Evolutionary conservation across 2,113 vertebrate species (phyloP), one percentile per base, ranked within the genome.

Genomic region (Aythya baeri): DNA sequence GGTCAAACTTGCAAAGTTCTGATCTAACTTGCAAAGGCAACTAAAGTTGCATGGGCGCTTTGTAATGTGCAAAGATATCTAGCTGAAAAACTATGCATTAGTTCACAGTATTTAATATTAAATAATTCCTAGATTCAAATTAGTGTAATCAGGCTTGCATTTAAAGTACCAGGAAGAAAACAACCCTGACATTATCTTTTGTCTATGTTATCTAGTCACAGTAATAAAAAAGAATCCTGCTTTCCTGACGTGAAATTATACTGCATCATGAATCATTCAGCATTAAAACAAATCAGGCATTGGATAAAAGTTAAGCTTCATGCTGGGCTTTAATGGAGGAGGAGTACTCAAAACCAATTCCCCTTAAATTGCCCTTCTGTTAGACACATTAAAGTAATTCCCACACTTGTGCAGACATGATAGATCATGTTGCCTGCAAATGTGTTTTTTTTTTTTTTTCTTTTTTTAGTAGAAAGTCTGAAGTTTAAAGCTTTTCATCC

Each of bases 271-370:
- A 96, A 96, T 94, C 94, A 94, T 86, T 93, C 83, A 92, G n/a
- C 62, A 81, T 79, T 95, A 86, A 89, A 95, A 92, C 62, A 92
- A 95, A 93, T 83, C 90, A 95, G 68, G 55, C 91, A 95, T 77
- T 91, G 79, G 82, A 72, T 92, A 88, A 89, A 97, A 97, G 90
- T 96, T 96, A 82, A 95, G 82, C 25, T 87, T 88, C 90, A 74
- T 83, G 91, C 94, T 92, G 83, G 84, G 86, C 17, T 85, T 2
- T 96, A 95, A 97, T 83, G 66, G 86, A 95, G 52, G n/a, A 94
- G 74, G 89, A 88, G 70, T 88, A 91, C 50, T 93, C 83, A 92
- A 92, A 95, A 88, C 32, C 88, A 92, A 89, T 94, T 96, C 83
- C 27, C 43, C 86, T 94, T 90, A 94, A 96, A 89, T 90, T 96